phyloP scores from a whole-genome alignment of 2,113 vertebrate genomes.

The Corythoichthys haematopterus region DNA sequence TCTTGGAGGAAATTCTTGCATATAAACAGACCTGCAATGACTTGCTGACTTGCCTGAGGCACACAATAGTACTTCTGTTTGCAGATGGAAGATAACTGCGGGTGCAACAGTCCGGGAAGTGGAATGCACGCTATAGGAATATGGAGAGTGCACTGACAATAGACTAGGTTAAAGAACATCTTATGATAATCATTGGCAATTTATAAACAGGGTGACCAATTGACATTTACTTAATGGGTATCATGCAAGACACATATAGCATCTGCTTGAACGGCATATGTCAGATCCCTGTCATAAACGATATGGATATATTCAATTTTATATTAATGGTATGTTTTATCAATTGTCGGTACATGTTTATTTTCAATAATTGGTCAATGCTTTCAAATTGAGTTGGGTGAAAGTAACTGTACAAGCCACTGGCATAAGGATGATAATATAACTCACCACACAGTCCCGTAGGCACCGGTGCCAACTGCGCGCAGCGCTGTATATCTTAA shows the following conservation, averaged over 20 bases:
- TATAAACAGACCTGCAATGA: conserved; percentile 55
- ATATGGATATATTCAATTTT: neutral
- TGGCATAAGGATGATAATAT: neutral
- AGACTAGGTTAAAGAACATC: neutral
- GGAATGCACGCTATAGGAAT: conserved; percentile 23
- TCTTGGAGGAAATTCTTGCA: conserved; percentile 42
- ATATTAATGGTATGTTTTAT: neutral
- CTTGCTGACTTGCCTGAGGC: conserved; percentile 51
- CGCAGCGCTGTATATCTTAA: conserved; percentile 60
- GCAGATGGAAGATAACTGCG: conserved; percentile 19
- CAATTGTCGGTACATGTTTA: neutral
- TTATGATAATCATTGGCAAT: neutral
- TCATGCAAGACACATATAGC: neutral
- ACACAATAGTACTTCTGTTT: conserved; percentile 45
- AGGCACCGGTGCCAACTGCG: conserved; percentile 72
- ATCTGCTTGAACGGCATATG: neutral
- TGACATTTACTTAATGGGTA: neutral
- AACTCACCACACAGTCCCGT: conserved; percentile 77
- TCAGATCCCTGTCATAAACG: neutral
- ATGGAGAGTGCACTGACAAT: conserved; percentile 4
- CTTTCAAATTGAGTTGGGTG: neutral
- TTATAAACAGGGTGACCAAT: neutral
- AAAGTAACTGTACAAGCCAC: neutral
- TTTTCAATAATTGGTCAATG: neutral
- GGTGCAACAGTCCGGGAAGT: neutral